These are phyloP conservation scores for Poecilia wingei DNA, from an alignment of 2,797 vertebrate species.

Conservation along the genomic window DNA sequence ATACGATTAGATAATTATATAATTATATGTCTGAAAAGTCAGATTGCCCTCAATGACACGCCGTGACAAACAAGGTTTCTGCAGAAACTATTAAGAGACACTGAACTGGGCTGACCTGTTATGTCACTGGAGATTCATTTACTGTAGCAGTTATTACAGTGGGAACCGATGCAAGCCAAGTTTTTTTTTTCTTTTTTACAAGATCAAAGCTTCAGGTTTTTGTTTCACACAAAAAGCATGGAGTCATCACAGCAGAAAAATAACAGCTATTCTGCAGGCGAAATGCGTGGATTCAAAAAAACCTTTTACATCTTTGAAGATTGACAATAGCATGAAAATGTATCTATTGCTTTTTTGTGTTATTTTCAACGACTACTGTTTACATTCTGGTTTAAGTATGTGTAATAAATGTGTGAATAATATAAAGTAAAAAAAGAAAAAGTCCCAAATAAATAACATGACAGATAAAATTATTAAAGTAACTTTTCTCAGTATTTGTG, in stretches of 20 bases:
- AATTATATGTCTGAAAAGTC: slow-evolving; percentile 29
- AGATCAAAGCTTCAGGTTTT: slow-evolving; percentile 49
- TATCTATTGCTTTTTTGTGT: background rate
- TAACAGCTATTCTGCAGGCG: background rate
- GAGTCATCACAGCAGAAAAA: slow-evolving; percentile 8
- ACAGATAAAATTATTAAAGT: background rate
- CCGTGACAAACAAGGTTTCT: slow-evolving; percentile 22
- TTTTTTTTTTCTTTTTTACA: slow-evolving; percentile 25
- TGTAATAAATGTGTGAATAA: background rate
- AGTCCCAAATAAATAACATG: background rate
- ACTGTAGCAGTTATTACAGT: slow-evolving; percentile 31
- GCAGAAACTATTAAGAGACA: slow-evolving; percentile 4
- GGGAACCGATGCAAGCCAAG: slow-evolving; percentile 43
- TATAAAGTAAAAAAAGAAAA: background rate
- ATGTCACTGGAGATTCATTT: slow-evolving; percentile 39
- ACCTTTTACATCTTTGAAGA: background rate
- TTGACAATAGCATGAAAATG: slow-evolving; percentile 1
- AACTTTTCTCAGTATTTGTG: background rate
- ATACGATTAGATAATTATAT: background rate
- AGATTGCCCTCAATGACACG: slow-evolving; percentile 10
- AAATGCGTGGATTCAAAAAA: slow-evolving; percentile 1
- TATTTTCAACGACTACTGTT: background rate
- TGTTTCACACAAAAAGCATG: slow-evolving; percentile 32
- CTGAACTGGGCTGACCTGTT: slow-evolving; percentile 39
- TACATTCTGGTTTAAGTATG: background rate